These are phyloP conservation scores for Drosophila sucinea DNA, from an alignment of 1,140 invertebrate species.

Conservation along the genomic window DNA sequence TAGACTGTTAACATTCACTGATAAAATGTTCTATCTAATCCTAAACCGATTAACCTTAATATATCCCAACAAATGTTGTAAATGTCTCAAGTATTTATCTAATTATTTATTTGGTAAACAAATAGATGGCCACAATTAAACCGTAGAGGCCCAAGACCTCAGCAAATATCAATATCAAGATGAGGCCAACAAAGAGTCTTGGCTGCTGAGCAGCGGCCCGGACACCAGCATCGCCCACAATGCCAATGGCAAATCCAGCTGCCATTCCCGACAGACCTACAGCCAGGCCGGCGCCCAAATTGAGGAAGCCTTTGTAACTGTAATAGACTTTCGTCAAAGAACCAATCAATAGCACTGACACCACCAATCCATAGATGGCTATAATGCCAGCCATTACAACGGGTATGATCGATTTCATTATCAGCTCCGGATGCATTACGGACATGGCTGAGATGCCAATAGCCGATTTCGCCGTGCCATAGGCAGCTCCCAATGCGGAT, in stretches of 20 bases:
- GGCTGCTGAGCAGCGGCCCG: constrained; percentile 96
- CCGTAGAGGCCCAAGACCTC: constrained; percentile 92
- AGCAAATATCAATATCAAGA: constrained; percentile 84
- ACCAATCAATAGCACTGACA: constrained; percentile 94
- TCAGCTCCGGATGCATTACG: constrained; percentile 21
- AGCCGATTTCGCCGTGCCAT: constrained; percentile 25
- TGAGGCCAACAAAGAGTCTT: constrained; percentile 96
- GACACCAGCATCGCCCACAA: constrained; percentile 95
- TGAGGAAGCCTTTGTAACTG: constrained; percentile 90
- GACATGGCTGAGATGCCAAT: constrained; percentile 21
- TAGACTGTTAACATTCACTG: constrained; percentile 20
- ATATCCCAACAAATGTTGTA: neutral
- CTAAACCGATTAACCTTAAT: neutral
- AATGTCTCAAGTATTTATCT: neutral
- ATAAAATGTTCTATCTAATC: constrained; percentile 22
- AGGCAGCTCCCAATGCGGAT: constrained; percentile 76
- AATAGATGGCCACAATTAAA: constrained; percentile 88
- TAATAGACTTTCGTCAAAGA: constrained; percentile 83
- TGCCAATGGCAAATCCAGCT: constrained; percentile 95
- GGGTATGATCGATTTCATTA: constrained; percentile 31
- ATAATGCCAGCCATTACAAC: constrained; percentile 86
- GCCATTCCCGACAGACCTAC: constrained; percentile 95
- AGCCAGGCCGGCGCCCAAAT: constrained; percentile 93
- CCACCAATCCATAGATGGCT: constrained; percentile 96
- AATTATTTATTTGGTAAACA: constrained; percentile 4